Conservation (phyloP, 2,113 vertebrate genomes). For the Actinemys pallida region DNA sequence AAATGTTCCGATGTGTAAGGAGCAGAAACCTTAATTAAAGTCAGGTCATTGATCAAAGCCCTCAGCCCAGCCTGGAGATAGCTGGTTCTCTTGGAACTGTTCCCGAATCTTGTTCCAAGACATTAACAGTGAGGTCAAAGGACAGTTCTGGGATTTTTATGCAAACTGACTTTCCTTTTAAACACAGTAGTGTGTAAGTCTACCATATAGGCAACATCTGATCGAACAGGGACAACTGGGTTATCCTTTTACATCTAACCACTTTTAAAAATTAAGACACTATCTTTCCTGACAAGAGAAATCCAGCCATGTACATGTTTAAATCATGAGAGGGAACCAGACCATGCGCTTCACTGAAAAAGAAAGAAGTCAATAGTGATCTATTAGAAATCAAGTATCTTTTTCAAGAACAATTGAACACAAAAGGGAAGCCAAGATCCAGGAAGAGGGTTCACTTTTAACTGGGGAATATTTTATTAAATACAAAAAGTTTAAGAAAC, state of each 20-base stretch:
- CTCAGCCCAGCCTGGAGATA: neutral
- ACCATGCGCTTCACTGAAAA: neutral
- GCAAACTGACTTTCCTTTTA: neutral
- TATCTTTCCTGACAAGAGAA: neutral
- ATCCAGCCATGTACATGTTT: neutral
- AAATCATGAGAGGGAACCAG: neutral
- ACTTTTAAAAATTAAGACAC: neutral
- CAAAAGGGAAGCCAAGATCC: neutral
- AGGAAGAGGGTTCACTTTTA: neutral
- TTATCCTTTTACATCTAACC: neutral
- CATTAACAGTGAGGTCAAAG: neutral
- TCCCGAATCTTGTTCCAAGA: neutral
- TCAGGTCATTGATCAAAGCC: neutral
- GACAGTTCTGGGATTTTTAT: neutral
- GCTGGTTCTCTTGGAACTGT: neutral
- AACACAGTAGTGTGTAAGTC: neutral
- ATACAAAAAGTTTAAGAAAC: neutral
- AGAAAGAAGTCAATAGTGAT: fast-evolving
- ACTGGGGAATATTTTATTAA: conserved; percentile 16
- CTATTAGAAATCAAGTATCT: neutral
- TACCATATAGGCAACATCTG: neutral
- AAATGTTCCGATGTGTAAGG: neutral
- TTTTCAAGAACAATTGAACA: neutral
- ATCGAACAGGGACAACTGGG: neutral
- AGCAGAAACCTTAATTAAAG: neutral